phyloP scores from a whole-genome alignment of 2,797 vertebrate species.

The Psittacula derbiana region DNA sequence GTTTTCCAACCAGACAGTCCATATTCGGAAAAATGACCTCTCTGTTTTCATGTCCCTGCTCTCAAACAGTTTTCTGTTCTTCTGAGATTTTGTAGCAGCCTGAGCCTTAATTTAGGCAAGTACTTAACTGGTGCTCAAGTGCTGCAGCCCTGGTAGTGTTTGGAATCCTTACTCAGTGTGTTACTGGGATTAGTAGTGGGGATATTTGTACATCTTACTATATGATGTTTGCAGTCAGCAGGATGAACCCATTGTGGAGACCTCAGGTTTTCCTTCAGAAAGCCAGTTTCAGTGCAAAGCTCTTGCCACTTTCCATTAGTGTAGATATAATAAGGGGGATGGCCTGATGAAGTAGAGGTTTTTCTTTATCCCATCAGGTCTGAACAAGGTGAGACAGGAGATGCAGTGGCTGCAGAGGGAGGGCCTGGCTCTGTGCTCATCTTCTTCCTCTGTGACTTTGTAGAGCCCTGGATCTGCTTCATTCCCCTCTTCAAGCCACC shows the following conservation, averaged over 20 bases:
- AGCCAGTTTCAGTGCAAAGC: not conserved
- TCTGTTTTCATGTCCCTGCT: constrained; percentile 19
- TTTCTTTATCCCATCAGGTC: not conserved
- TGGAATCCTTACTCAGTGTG: not conserved
- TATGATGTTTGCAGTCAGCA: not conserved
- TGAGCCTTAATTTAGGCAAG: not conserved
- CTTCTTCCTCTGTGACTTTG: rapidly evolving
- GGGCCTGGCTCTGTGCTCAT: not conserved
- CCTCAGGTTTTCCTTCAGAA: not conserved
- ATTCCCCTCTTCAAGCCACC: not conserved
- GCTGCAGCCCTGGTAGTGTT: not conserved
- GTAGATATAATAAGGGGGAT: not conserved
- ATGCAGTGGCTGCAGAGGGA: not conserved
- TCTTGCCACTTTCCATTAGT: not conserved
- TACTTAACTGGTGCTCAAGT: constrained; percentile 4
- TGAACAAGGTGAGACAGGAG: not conserved
- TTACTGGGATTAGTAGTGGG: not conserved
- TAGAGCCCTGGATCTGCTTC: not conserved
- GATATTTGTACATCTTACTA: not conserved
- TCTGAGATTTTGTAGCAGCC: not conserved
- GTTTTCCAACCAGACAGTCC: constrained; percentile 18
- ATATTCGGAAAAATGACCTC: constrained; percentile 14
- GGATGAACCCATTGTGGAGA: not conserved
- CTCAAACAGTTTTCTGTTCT: constrained; percentile 40
- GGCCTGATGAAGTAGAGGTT: not conserved